A percentile compares a stretch with the other conserved stretches of the same genome.
Conservation (phyloP, 2,113 vertebrate genomes). For the Ictalurus furcatus region DNA sequence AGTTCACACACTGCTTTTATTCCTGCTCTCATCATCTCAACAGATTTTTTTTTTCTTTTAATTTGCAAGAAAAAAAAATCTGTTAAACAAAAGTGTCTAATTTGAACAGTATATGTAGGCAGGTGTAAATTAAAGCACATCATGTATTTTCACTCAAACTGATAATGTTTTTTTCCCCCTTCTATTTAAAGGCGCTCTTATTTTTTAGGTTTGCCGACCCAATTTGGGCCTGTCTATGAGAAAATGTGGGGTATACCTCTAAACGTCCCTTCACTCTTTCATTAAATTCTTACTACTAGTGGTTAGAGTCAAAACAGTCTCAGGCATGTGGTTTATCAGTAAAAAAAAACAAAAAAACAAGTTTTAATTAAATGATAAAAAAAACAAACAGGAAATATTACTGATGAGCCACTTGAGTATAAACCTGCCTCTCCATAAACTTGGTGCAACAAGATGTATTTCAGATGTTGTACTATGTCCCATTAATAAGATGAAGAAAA, state of each 20-base stretch:
- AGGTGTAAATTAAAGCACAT: not conserved
- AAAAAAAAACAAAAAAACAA: not conserved
- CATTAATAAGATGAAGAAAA: not conserved
- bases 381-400: not conserved
- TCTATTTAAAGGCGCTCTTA: not conserved
- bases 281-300: not conserved
- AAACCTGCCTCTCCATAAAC: conserved; percentile 16
- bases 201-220: not conserved
- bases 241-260: not conserved
- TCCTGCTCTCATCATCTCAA: not conserved
- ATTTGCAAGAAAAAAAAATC: not conserved
- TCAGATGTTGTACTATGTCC: not conserved
- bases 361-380: too few species aligned
- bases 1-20: not conserved
- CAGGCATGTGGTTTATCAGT: not conserved
- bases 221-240: not conserved
- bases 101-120: conserved; percentile 5
- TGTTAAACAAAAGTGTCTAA: conserved; percentile 7
- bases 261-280: not conserved
- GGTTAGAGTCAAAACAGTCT: not conserved
- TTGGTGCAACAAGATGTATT: not conserved
- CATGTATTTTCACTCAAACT: conserved; percentile 3
- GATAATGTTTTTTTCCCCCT: not conserved
- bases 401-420: not conserved
- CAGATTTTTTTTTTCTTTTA: not conserved